Evolutionary conservation across 1,140 invertebrate species (phyloP), one percentile per base, ranked within the genome.

Genomic region (Drosophila ironensis): DNA sequence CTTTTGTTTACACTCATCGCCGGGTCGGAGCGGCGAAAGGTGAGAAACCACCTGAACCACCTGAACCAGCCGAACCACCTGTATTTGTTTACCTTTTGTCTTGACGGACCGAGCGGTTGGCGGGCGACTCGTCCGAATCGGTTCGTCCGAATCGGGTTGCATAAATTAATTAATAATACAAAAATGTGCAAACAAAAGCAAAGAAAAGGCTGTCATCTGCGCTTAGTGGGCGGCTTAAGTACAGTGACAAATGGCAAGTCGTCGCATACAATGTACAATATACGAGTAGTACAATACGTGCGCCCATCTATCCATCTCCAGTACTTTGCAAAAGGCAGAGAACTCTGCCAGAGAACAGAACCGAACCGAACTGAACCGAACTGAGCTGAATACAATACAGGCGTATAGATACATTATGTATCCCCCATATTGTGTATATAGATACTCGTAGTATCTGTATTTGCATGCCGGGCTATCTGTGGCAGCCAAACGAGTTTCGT

Each of bases 391-490:
- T n/a, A n/a, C n/a, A n/a, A n/a, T n/a, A n/a, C n/a, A 30, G n/a
- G 9, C 28, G 8, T 33, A n/a, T 14, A 33, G 30, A 33, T 33
- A 33, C 30, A 33, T 33, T 2, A 33, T 33, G 30, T 33, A 33
- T 33, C 30, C 8, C n/a, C 11, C 30, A 33, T 14, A 30, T 37
- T 60, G 17, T n/a, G 11, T 27, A 44, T 24, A 9, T 33, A 14
- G 30, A 33, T 33, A 11, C 19, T n/a, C 3, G 24, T 37, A 25
- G 7, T 53, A 9, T n/a, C n/a, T n/a, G 19, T 28, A 63, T 63
- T 63, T 63, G 41, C 57, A 63, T 63, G 57, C 20, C 22, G 56
- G 40, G 57, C n/a, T 59, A 60, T 41, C 56, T 59, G 56, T 59
- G 56, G 51, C 52, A 44, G 33, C 56, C 22, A 47, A 64, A 64